These are phyloP conservation scores for Cantharis lateralis DNA, from an alignment of 2,888 invertebrate genomes.

Conservation along the genomic window DNA sequence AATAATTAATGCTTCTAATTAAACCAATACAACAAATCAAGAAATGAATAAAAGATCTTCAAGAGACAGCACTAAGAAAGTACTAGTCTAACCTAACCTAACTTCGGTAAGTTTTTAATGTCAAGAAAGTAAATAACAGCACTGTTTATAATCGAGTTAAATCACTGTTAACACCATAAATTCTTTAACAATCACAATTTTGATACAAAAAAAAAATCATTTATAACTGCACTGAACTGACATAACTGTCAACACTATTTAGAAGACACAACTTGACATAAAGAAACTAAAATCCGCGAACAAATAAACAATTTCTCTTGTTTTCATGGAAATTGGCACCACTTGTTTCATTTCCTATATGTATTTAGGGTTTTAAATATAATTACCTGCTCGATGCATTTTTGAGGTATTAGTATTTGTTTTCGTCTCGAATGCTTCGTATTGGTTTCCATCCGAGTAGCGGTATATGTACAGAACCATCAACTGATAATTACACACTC, in stretches of 20 bases:
- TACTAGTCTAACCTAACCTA: slow-evolving; percentile 42
- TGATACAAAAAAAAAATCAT: not conserved
- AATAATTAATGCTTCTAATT: not conserved
- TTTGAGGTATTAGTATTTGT: slow-evolving; percentile 52
- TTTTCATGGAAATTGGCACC: slow-evolving; percentile 1
- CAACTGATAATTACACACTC: slow-evolving; percentile 30
- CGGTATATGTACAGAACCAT: slow-evolving; percentile 32
- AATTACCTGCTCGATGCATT: slow-evolving; percentile 51
- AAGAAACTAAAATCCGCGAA: slow-evolving; percentile 42
- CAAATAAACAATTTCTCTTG: slow-evolving; percentile 26
- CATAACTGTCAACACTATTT: slow-evolving; percentile 56
- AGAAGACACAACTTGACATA: slow-evolving; percentile 52
- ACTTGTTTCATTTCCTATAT: slow-evolving; percentile 11
- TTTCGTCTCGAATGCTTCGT: slow-evolving; percentile 49
- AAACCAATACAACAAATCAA: not conserved
- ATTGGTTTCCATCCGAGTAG: slow-evolving; percentile 48
- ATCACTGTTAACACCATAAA: not conserved
- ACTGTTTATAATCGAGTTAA: not conserved
- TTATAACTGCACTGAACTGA: slow-evolving; percentile 41
- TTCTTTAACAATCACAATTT: not conserved
- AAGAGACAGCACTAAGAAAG: not conserved
- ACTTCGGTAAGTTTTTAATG: slow-evolving; percentile 6
- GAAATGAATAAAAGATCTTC: not conserved
- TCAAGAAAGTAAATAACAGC: slow-evolving; percentile 3
- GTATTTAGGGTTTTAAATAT: slow-evolving; percentile 33